A percentile compares a stretch with the other conserved stretches of the same genome.
Conservation (phyloP, 2,113 vertebrate genomes). For the Limanda limanda region DNA sequence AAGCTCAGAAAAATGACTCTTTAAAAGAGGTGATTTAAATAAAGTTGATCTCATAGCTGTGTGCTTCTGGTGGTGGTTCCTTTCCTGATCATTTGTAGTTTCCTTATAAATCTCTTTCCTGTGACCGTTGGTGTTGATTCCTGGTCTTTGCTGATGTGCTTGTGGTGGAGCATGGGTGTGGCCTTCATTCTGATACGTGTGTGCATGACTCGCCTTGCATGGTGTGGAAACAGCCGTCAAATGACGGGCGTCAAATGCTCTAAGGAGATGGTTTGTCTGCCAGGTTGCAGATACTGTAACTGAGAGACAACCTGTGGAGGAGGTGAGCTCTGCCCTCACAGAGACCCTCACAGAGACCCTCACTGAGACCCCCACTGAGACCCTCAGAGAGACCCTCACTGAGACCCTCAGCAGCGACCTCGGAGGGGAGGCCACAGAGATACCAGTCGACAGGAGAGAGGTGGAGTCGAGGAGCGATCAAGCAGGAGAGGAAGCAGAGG, state of each 20-base stretch:
- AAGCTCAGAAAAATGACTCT: no score
- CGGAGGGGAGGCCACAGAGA: slow-evolving; percentile 6
- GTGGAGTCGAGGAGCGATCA: neutral
- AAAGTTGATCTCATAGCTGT: neutral
- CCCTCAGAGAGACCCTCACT: neutral
- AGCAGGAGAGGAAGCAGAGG: slow-evolving; percentile 12
- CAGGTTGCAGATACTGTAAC: slow-evolving; percentile 32
- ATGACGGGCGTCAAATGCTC: slow-evolving; percentile 12
- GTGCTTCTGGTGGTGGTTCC: slow-evolving; percentile 30
- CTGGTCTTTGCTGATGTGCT: fast-evolving
- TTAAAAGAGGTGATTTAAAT: slow-evolving; percentile 55
- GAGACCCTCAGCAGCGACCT: slow-evolving; percentile 3
- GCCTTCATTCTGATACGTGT: neutral
- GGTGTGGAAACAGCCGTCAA: neutral
- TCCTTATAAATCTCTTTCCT: neutral
- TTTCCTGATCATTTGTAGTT: slow-evolving; percentile 1
- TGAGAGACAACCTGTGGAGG: slow-evolving; percentile 9
- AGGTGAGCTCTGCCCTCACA: neutral
- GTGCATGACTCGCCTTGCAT: slow-evolving; percentile 4
- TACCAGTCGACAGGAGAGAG: no score
- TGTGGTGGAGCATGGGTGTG: neutral
- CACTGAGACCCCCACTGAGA: neutral
- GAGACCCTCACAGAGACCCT: neutral
- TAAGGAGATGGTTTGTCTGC: slow-evolving; percentile 37
- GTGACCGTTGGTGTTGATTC: slow-evolving; percentile 9